Conservation (phyloP, 2,797 vertebrate genomes). For the Neosilurus hyrtlii region DNA sequence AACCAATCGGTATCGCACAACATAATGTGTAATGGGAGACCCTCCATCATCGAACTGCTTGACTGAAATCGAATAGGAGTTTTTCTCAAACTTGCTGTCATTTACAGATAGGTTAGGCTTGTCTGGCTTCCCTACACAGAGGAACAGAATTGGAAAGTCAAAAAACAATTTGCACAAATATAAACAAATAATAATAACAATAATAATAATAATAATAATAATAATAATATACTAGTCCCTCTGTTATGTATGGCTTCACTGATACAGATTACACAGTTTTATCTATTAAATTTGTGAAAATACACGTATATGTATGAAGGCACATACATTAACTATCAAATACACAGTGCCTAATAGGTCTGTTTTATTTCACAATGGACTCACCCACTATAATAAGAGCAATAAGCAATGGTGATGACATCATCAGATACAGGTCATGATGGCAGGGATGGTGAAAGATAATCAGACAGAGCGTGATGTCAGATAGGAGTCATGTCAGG, state of each 20-base stretch:
- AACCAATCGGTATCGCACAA: slow-evolving; percentile 56
- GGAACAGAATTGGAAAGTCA: neutral
- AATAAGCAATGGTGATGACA: slow-evolving; percentile 34
- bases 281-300: neutral
- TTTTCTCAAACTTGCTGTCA: slow-evolving; percentile 48
- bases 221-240: neutral
- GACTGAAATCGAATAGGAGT: slow-evolving; percentile 54
- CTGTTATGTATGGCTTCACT: neutral
- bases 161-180: neutral
- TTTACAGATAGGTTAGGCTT: slow-evolving; percentile 40
- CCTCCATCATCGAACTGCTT: slow-evolving; percentile 48
- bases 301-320: neutral
- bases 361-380: slow-evolving; percentile 3
- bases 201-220: too few relatives aligned
- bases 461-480: slow-evolving; percentile 49
- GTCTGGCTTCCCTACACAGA: slow-evolving; percentile 57
- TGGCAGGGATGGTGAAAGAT: slow-evolving; percentile 45
- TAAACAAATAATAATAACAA: too few relatives aligned
- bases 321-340: neutral
- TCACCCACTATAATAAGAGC: slow-evolving; percentile 67
- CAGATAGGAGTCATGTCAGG: slow-evolving; percentile 30
- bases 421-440: slow-evolving; percentile 47
- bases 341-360: neutral
- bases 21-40: slow-evolving; percentile 46
- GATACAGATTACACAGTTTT: neutral